Conservation (phyloP, 2,797 vertebrate genomes). For the Typhlichthys subterraneus region DNA sequence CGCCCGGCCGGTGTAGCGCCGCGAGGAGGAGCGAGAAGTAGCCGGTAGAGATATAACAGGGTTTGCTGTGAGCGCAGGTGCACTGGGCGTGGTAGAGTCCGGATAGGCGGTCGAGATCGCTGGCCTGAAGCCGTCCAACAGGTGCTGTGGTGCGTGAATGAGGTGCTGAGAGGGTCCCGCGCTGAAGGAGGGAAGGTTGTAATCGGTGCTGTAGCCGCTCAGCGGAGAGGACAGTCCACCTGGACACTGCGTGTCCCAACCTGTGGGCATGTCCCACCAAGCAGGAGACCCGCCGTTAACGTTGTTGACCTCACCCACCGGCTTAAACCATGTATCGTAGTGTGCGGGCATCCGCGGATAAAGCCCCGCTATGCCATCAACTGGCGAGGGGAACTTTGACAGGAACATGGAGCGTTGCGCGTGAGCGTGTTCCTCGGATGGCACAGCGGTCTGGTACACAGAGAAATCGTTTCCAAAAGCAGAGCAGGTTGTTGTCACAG, state of each 20-base stretch:
- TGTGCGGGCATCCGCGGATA: constrained; percentile 88
- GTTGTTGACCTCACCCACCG: constrained; percentile 77
- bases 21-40: constrained; percentile 70
- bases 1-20: constrained; percentile 85
- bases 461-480: constrained; percentile 88
- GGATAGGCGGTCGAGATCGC: constrained; percentile 83
- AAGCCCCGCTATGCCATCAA: constrained; percentile 88
- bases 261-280: constrained; percentile 91
- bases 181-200: constrained; percentile 80
- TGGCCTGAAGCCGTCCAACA: constrained; percentile 92
- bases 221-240: constrained; percentile 84
- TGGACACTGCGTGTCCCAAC: constrained; percentile 89
- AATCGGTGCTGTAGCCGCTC: constrained; percentile 88
- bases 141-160: constrained; percentile 84
- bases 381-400: constrained; percentile 87
- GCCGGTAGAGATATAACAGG: constrained; percentile 69
- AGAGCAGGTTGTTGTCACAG: constrained; percentile 81
- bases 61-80: constrained; percentile 68
- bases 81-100: constrained; percentile 77
- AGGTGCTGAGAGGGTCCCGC: constrained; percentile 85
- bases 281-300: constrained; percentile 76
- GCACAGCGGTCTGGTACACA: constrained; percentile 82
- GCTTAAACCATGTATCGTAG: constrained; percentile 92
- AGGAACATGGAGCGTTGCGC: constrained; percentile 86
- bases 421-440: constrained; percentile 70